A percentile compares a stretch with the other conserved stretches of the same genome.
These are phyloP conservation scores for Hippocampus mohnikei DNA, from an alignment of 2,113 vertebrate species.

Conservation along the genomic window DNA sequence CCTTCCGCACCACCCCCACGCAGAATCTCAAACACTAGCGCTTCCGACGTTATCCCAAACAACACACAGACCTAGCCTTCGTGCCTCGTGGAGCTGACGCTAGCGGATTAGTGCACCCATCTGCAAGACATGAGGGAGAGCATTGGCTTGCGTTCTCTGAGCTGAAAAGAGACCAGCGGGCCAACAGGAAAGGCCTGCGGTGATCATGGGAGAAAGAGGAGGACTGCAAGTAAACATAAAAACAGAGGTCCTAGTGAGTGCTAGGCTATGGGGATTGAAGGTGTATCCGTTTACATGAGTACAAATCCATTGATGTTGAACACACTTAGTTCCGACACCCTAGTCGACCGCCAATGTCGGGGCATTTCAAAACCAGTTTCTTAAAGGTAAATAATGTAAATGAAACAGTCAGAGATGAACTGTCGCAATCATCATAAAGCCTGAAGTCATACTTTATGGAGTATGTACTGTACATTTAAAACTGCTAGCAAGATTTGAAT, in stretches of 20 bases:
- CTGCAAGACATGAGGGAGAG: constrained; percentile 52
- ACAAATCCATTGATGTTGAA: neutral
- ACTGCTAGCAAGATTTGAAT: no score
- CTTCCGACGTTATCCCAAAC: constrained; percentile 27
- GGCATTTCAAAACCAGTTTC: no score
- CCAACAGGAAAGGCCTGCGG: constrained; percentile 52
- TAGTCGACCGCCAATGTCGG: no score
- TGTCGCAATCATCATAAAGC: neutral
- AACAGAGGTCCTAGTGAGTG: constrained; percentile 9
- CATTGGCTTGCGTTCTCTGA: constrained; percentile 43
- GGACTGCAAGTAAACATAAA: constrained; percentile 35
- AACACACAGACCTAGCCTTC: constrained; percentile 48
- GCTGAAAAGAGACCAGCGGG: constrained; percentile 44
- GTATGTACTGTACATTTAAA: no score
- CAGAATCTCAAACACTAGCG: constrained; percentile 40
- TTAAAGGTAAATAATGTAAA: no score
- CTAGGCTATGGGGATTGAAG: neutral
- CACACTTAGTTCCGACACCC: neutral
- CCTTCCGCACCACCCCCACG: constrained; percentile 31
- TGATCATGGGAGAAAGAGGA: constrained; percentile 22
- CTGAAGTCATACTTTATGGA: neutral
- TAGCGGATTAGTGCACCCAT: constrained; percentile 62
- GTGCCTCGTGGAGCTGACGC: constrained; percentile 56
- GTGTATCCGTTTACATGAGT: neutral
- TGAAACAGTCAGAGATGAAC: neutral